Evolutionary conservation across 2,888 invertebrate genomes (phyloP), one percentile per base, ranked within the genome.

Genomic region (Nematopogon swammerdamellus): DNA sequence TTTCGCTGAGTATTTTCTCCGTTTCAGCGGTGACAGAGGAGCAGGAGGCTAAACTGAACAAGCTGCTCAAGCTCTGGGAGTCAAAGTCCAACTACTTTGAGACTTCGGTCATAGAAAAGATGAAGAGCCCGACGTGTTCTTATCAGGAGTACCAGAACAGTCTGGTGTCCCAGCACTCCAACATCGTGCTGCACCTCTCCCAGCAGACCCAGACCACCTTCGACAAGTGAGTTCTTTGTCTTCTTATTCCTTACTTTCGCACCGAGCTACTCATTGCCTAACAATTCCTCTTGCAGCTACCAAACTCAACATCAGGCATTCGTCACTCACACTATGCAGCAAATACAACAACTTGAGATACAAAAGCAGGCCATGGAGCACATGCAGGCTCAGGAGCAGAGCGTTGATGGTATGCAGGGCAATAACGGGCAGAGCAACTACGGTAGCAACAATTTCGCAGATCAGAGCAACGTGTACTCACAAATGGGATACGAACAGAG

Each of bases 301-400:
- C 91, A 95, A 74, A 86, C 91, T 43, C 98, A 99, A 65, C 98
- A 99, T 76, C 92, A 95, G 69, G 92, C 96, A 11, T 98, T 96
- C 67, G 91, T 95, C 11, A 85, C 88, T 51, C 98, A 98, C 73
- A 91, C 96, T 5, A 82, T 91, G 71, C 89, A 92, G 64, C 94
- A 94, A 70, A 92, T 95, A 59, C 88, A 91, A 61, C 91, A 88
- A 59, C 75, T 91, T 48, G 91, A 93, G 64, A 87, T 89, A 66
- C 91, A 92, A 64, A 91, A 88, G 60, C 84, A 86, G 56, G 81
- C 82, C 0, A 65, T 88, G 30, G 86, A 87, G 56, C 76, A 63
- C 54, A 60, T 3, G 59, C 56, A 52, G 56, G 25, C 25, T 49
- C 68, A 68, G 18, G 72, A 76, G 18, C 67, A 66, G 51, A 68